These are phyloP conservation scores for Physella acuta DNA, from an alignment of 1,140 invertebrate genomes.

Conservation along the genomic window DNA sequence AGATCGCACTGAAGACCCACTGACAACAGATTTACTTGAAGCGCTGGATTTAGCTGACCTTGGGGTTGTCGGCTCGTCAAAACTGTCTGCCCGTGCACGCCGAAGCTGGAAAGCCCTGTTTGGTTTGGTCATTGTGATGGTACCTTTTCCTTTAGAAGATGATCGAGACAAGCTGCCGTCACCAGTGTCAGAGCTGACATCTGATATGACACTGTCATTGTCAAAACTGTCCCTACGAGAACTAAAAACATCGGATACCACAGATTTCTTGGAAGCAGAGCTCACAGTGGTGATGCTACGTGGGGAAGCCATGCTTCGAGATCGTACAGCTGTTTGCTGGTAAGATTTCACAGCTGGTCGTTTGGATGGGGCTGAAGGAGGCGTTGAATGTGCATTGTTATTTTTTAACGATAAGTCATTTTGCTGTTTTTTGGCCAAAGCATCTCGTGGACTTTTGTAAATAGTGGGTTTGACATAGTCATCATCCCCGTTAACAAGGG, in stretches of 20 bases:
- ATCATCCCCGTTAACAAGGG: conserved; percentile 49
- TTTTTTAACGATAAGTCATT: not conserved
- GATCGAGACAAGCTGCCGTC: conserved; percentile 36
- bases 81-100: conserved; percentile 53
- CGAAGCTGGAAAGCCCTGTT: conserved; percentile 62
- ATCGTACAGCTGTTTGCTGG: conserved; percentile 28
- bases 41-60: conserved; percentile 29
- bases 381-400: not conserved
- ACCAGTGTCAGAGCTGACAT: conserved; percentile 31
- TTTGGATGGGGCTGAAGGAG: conserved; percentile 2
- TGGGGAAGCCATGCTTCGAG: conserved; percentile 2
- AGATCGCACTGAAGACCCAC: conserved; percentile 27
- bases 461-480: conserved; percentile 42
- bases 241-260: conserved; percentile 48
- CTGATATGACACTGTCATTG: conserved; percentile 32
- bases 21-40: conserved; percentile 26
- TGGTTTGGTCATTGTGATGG: conserved; percentile 56
- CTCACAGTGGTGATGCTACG: not conserved
- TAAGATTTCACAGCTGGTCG: conserved; percentile 19
- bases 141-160: conserved; percentile 48
- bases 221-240: conserved; percentile 39
- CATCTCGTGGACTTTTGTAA: conserved; percentile 48
- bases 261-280: conserved; percentile 16
- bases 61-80: conserved; percentile 35
- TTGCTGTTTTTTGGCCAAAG: conserved; percentile 29